A percentile compares a stretch with the other conserved stretches of the same genome.
phyloP scores from a whole-genome alignment of 2,888 invertebrate genomes.

The Drosophila kuntzei region DNA sequence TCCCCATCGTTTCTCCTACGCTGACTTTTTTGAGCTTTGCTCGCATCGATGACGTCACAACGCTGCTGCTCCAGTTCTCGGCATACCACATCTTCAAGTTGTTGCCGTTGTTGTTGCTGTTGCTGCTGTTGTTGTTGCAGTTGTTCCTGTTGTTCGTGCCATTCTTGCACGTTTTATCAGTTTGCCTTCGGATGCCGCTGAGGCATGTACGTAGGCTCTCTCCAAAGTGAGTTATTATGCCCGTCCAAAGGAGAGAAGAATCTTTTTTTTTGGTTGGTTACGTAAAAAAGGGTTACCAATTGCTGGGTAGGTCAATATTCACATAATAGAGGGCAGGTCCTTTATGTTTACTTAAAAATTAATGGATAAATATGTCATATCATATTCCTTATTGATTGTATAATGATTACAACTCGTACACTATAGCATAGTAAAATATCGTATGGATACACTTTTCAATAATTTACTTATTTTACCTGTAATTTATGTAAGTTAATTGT shows the following conservation, averaged over 20 bases:
- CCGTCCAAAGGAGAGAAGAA: no score
- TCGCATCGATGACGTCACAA: constrained; percentile 68
- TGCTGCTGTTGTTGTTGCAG: constrained; percentile 10
- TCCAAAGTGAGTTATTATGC: constrained; percentile 29
- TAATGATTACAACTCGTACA: not conserved
- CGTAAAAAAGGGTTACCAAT: constrained; percentile 40
- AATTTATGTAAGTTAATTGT: not conserved
- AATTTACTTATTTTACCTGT: not conserved
- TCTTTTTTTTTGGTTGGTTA: constrained; percentile 36
- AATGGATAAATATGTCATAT: not conserved
- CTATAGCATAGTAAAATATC: not conserved
- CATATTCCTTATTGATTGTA: not conserved
- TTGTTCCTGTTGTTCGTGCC: constrained; percentile 42
- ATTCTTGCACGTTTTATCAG: constrained; percentile 80
- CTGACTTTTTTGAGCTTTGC: constrained; percentile 28
- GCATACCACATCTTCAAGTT: constrained; percentile 57
- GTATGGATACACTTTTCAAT: not conserved
- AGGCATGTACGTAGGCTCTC: constrained; percentile 68
- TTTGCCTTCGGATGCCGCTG: constrained; percentile 68
- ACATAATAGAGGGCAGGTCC: not conserved
- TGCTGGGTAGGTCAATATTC: constrained; percentile 17
- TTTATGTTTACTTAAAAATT: constrained; percentile 3
- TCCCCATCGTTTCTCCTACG: constrained; percentile 63
- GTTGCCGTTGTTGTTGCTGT: constrained; percentile 27
- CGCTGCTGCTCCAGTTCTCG: constrained; percentile 74